Conservation (phyloP, 2,797 vertebrate genomes). For the Sylvia borin region DNA sequence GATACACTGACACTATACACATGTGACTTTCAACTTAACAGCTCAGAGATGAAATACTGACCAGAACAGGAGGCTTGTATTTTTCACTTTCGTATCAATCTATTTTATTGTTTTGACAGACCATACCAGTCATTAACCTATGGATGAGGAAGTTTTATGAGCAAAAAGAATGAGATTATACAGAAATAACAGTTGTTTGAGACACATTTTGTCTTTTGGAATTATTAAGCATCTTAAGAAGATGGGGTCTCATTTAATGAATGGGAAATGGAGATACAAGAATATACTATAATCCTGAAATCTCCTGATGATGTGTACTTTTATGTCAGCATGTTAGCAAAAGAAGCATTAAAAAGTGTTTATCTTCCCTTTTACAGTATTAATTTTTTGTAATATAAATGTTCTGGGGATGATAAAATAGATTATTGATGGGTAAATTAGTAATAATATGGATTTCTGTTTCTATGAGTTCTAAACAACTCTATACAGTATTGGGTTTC, state of each 20-base stretch:
- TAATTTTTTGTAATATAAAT: constrained; percentile 88
- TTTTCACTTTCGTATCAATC: constrained; percentile 1
- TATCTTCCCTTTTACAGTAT: constrained; percentile 85
- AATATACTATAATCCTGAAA: constrained; percentile 64
- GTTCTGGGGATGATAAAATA: constrained; percentile 82
- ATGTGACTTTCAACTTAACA: constrained; percentile 19
- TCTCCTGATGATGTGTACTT: constrained; percentile 66
- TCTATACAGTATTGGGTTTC: constrained; percentile 86
- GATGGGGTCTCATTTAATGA: constrained; percentile 40
- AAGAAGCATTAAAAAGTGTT: constrained; percentile 78
- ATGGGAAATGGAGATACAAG: constrained; percentile 43
- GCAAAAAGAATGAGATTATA: constrained; percentile 28
- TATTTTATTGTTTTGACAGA: constrained; percentile 31
- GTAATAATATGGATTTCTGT: constrained; percentile 82
- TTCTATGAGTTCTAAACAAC: constrained; percentile 81
- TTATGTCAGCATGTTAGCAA: constrained; percentile 73
- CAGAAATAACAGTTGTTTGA: constrained; percentile 7
- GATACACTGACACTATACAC: constrained; percentile 55
- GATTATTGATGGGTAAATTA: constrained; percentile 87
- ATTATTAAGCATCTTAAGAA: constrained; percentile 47
- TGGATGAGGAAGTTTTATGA: constrained; percentile 49
- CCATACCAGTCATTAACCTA: constrained; percentile 20
- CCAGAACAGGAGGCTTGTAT: constrained; percentile 2
- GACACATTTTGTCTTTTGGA: constrained; percentile 48
- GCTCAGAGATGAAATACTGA: not conserved